phyloP scores from a whole-genome alignment of 2,113 vertebrate species.

The Poeciliopsis occidentalis region DNA sequence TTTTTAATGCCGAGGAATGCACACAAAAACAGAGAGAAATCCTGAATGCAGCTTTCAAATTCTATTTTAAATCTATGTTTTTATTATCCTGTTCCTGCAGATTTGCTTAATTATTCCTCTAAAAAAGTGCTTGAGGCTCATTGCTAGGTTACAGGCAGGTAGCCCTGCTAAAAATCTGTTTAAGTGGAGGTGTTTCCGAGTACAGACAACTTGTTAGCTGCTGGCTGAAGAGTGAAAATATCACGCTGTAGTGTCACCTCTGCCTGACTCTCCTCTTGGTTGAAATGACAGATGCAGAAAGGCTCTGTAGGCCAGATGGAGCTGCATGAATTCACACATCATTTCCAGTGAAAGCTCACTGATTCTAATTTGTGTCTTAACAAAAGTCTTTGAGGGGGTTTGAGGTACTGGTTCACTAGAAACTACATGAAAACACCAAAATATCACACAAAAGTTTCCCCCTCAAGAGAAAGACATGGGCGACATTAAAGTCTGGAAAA shows the following conservation, averaged over 20 bases:
- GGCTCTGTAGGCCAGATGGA: conserved; percentile 59
- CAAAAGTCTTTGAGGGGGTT: conserved; percentile 12
- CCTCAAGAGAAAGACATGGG: conserved; percentile 12
- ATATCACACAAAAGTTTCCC: conserved; percentile 16
- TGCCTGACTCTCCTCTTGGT: conserved; percentile 28
- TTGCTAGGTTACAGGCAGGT: conserved; percentile 72
- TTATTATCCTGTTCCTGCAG: conserved; percentile 25
- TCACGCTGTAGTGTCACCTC: conserved; percentile 30
- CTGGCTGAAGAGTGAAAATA: conserved; percentile 35
- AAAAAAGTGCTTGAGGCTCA: conserved; percentile 41
- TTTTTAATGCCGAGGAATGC: conserved; percentile 41
- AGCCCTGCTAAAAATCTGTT: conserved; percentile 30
- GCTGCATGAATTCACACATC: conserved; percentile 60
- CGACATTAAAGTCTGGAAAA: conserved; percentile 37
- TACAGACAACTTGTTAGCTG: conserved; percentile 46
- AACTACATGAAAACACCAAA: background rate
- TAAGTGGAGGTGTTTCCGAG: conserved; percentile 54
- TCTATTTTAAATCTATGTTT: conserved; percentile 40
- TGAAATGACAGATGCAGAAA: conserved; percentile 43
- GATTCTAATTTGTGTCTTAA: conserved; percentile 35
- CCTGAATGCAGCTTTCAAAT: conserved; percentile 27
- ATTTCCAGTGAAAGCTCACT: conserved; percentile 50
- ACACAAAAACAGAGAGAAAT: background rate
- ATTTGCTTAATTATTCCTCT: conserved; percentile 56
- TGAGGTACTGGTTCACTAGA: conserved; percentile 11